phyloP scores from a whole-genome alignment of 2,113 vertebrate species.

The Nesospiza acunhae region DNA sequence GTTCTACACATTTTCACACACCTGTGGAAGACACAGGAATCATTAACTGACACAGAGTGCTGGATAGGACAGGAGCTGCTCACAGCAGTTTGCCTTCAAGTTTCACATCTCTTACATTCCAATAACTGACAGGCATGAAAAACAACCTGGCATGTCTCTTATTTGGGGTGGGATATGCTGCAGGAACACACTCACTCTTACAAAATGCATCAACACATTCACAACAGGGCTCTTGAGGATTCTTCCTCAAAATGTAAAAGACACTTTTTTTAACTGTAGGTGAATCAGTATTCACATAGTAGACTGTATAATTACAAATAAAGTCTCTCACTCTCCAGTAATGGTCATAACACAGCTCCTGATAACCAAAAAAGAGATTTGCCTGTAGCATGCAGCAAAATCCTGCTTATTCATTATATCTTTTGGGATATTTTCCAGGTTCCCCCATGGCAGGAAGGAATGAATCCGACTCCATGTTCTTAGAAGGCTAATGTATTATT shows the following conservation, averaged over 20 bases:
- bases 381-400: not conserved
- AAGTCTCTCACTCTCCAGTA: not conserved
- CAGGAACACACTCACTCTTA: constrained; percentile 13
- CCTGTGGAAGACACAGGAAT: not conserved
- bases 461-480: too few species aligned
- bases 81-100: not conserved
- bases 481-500: too few species aligned
- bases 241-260: not conserved
- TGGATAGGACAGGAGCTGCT: not conserved
- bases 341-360: not conserved
- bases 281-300: not conserved
- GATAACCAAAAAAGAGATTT: not conserved
- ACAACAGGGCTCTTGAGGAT: not conserved
- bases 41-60: not conserved
- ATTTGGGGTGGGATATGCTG: not conserved
- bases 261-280: not conserved
- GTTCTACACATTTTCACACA: not conserved
- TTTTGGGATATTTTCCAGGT: too few species aligned
- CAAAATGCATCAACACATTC: constrained; percentile 21
- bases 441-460: too few species aligned
- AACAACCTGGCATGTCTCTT: not conserved
- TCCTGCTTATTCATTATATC: not conserved
- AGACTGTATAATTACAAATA: constrained; percentile 16
- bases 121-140: not conserved
- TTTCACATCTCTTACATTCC: not conserved